These are phyloP conservation scores for Strix aluco DNA, from an alignment of 2,113 vertebrate species.

Conservation along the genomic window DNA sequence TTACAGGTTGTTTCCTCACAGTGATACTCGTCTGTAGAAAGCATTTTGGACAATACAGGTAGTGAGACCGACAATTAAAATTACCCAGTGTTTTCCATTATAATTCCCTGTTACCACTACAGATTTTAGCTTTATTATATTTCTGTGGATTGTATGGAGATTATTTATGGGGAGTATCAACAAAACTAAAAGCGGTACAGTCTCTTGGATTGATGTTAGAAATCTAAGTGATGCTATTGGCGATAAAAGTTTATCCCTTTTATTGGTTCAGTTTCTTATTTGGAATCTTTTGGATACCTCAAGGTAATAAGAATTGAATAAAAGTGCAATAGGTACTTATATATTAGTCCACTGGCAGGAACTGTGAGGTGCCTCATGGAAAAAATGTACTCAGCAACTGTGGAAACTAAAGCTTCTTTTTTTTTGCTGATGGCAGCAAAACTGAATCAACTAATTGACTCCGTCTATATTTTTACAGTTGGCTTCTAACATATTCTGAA, in stretches of 20 bases:
- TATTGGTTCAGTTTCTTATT: not conserved
- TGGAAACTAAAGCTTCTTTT: conserved; percentile 36
- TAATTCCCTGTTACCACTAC: not conserved
- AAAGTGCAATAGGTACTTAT: not conserved
- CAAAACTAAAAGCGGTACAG: not conserved
- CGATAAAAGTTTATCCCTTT: not conserved
- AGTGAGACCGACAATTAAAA: not conserved
- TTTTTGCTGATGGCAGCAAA: conserved; percentile 58
- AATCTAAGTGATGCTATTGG: not conserved
- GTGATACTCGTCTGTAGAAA: not conserved
- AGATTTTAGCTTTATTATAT: not conserved
- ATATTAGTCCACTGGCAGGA: not conserved
- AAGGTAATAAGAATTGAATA: not conserved
- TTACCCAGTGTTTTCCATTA: not conserved
- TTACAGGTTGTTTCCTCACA: not conserved
- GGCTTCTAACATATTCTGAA: conserved; percentile 49
- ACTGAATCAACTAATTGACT: conserved; percentile 60
- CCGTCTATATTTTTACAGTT: conserved; percentile 61
- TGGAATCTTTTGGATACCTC: not conserved
- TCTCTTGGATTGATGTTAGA: not conserved
- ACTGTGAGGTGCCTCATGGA: conserved; percentile 41
- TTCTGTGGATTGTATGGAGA: not conserved
- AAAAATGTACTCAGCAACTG: conserved; percentile 49
- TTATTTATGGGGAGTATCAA: not conserved
- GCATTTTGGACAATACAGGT: not conserved